Conservation (phyloP, 2,888 invertebrate genomes). For the Ctena decussata region DNA sequence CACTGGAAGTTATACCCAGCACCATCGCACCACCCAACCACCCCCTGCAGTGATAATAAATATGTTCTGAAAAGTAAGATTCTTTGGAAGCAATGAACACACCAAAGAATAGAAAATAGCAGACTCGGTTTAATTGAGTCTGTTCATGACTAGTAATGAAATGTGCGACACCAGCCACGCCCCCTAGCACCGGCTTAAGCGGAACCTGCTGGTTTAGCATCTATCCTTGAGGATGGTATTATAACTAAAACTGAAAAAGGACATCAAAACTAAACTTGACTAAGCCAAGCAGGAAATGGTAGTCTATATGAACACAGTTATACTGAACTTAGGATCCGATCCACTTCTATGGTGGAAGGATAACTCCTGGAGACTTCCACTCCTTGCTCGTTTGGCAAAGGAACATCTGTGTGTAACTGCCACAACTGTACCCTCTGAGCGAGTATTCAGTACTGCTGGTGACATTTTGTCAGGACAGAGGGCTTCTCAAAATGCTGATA, state of each 20-base stretch:
- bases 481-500: constrained; percentile 6
- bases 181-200: too few relatives aligned
- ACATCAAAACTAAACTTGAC: not conserved
- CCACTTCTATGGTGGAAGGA: constrained; percentile 14
- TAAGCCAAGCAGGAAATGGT: not conserved
- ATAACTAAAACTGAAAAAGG: constrained; percentile 6
- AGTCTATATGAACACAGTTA: not conserved
- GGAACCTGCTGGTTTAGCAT: constrained; percentile 8
- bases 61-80: too few relatives aligned
- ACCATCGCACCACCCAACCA: too few relatives aligned
- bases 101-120: too few relatives aligned
- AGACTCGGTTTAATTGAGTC: too few relatives aligned
- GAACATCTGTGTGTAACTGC: constrained; percentile 14
- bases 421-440: constrained; percentile 9
- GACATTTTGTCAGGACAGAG: constrained; percentile 17
- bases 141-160: too few relatives aligned
- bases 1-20: too few relatives aligned
- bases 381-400: not conserved
- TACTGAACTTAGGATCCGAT: not conserved
- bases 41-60: too few relatives aligned
- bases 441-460: constrained; percentile 15
- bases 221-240: constrained; percentile 20
- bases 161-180: too few relatives aligned
- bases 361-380: constrained; percentile 10
- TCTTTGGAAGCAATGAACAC: too few relatives aligned